Evolutionary conservation across 2,113 vertebrate species (phyloP), one percentile per base, ranked within the genome.

Genomic region (Lepisosteus osseus): DNA sequence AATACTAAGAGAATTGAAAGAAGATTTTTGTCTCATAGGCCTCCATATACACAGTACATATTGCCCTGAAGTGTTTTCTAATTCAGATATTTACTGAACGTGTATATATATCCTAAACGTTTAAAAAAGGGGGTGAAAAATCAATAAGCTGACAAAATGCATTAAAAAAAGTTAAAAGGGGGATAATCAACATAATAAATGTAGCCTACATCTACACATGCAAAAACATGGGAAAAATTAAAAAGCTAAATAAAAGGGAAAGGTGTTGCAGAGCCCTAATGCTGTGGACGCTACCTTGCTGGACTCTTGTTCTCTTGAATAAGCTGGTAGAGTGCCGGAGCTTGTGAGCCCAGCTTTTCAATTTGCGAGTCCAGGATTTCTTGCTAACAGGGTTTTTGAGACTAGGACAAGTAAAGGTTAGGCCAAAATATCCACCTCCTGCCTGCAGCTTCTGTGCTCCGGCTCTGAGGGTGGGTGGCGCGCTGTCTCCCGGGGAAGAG

Each of bases 341-440:
- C 94, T 94, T 96, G 94, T 92, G 94, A 77, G 94, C 95, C 94
- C 94, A 97, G 93, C 93, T 95, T 96, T 96, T 95, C 90, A 96
- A 94, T 93, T 95, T 96, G 89, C 93, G 94, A 92, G 92, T 95
- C 95, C 94, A 95, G 91, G 95, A 94, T 94, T 94, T 96, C 93
- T 95, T 96, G 95, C 95, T 95, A 95, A 96, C 93, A 85, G 95
- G 94, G 92, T 94, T 95, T 96, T 90, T 95, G 93, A 96, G 95
- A 96, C 93, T 95, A 96, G 94, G 94, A 95, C 95, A 95, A 95
- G 94, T 95, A 94, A 95, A 94, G 93, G 94, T 95, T 95, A 96
- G 94, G 95, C 94, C 95, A 95, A 95, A 95, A 96, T 96, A 97
- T 95, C 95, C 94, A 97, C 95, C 95, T 97, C 94, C 94, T 94